Evolutionary conservation across 2,888 invertebrate species (phyloP), one percentile per base, ranked within the genome.

Genomic region (Yponomeuta malinellus): DNA sequence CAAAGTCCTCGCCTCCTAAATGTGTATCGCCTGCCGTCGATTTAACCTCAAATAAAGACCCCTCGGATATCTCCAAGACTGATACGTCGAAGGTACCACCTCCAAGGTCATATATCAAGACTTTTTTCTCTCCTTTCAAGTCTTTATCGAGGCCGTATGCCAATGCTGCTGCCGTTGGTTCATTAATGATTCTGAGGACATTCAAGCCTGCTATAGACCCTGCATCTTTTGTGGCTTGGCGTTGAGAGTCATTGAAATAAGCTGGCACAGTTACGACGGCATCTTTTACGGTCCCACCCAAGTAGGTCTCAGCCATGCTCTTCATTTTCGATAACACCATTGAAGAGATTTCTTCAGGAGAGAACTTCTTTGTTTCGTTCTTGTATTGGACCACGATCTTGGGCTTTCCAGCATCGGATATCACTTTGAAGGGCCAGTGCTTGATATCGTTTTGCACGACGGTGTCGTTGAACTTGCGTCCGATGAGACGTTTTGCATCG

Each of bases 31-130:
- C 97, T 4, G 96, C 95, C 0, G 97, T 97, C 0, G 96, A 93
- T 81, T 94, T 94, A 0, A 97, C 97, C 90, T 97, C 96, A 79
- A 97, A 97, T 74, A 96, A 83, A 0, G 95, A 95, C 0, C 97
- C 95, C 86, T 98, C 97, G 78, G 97, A 96, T 83, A 98, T 98
- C 75, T 96, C 95, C 48, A 98, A 92, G 75, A 98, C 94, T 48
- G 98, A 98, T 10, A 98, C 98, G 91, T 98, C 98, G 82, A 98
- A 98, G 59, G 97, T 98, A 48, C 97, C 98, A 74, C 98, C 98
- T 37, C 96, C 96, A 72, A 96, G 92, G 83, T 96, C 96, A 77
- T 95, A 96, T 77, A 96, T 96, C 12, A 96, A 86, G 8, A 96
- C 95, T 81, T 95, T 96, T 75, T 95, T 95, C 79, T 96, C 96